These are phyloP conservation scores for Pomatostomus ruficeps DNA, from an alignment of 2,113 vertebrate genomes.

Conservation along the genomic window DNA sequence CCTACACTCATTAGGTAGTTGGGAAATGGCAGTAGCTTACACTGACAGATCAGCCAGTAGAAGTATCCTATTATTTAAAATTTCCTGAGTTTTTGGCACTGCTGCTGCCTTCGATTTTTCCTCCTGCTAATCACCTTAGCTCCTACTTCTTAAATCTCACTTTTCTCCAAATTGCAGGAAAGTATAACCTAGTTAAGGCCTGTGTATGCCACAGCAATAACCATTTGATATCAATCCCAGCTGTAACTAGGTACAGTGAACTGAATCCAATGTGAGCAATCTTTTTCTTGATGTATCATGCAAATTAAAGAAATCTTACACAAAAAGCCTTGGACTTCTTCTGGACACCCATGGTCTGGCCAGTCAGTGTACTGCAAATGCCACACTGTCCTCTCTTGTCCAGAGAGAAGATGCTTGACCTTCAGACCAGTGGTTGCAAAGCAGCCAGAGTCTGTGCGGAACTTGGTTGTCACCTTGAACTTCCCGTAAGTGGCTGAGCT, in stretches of 20 bases:
- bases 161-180: not conserved
- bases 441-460: conserved; percentile 84
- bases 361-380: conserved; percentile 85
- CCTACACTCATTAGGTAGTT: not conserved
- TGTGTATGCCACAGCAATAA: not conserved
- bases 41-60: not conserved
- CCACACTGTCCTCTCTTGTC: conserved; percentile 84
- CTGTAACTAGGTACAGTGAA: not conserved
- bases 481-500: conserved; percentile 84
- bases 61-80: not conserved
- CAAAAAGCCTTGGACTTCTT: conserved; percentile 90
- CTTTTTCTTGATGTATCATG: not conserved
- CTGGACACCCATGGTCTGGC: conserved; percentile 89
- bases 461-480: conserved; percentile 87
- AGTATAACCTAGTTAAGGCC: not conserved
- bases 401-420: conserved; percentile 82
- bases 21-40: not conserved
- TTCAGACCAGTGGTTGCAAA: conserved; percentile 85
- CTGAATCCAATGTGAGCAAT: not conserved
- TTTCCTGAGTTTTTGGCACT: not conserved
- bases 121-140: not conserved
- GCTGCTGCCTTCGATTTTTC: not conserved
- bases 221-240: not conserved
- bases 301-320: conserved; percentile 74
- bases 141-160: not conserved